Evolutionary conservation across 2,113 vertebrate species (phyloP), one percentile per base, ranked within the genome.

Genomic region (Megaceryle maxima): DNA sequence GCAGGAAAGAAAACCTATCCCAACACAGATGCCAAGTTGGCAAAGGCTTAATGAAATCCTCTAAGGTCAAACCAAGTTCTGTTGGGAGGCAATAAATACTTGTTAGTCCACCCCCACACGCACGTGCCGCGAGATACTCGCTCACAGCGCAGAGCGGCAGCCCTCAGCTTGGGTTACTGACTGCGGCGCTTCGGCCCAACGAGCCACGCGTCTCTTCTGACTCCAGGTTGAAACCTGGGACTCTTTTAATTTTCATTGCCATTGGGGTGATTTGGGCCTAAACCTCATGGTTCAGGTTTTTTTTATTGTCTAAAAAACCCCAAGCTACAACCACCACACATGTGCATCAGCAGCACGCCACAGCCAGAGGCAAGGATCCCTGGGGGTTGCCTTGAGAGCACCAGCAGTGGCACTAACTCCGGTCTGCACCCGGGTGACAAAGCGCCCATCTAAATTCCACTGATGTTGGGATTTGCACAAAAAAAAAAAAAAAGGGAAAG

Each of bases 31-130:
- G 97, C 98, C 98, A 94, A 96, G 93, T 94, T 98, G 98, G 97
- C 97, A 98, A 92, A 94, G 97, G 95, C 98, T 98, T 97, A 98
- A 98, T 98, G 98, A 98, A 98, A 98, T 97, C 95, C 98, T 97
- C 88, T 93, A 81, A 98, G 98, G 98, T 98, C 98, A 98, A 97
- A 97, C 87, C 57, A 53, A 98, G 98, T 98, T 98, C 98, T 98
- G 90, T 84, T 33, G 81, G 90, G 94, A 90, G 81, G 87, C 91
- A 96, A 94, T 91, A 97, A 97, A 96, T 96, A 96, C 91, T 84
- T 5, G 4, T 82, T 78, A 29, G 53, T 92, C 95, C 96, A 89
- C 95, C 96, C 95, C 83, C 97, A 81, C 91, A 69, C 2, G 1
- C 93, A 94, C 67, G 48, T 97, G 96, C 95, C 83, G 63, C 1